phyloP scores from a whole-genome alignment of 1,140 invertebrate genomes.

The Helicoverpa armigera region DNA sequence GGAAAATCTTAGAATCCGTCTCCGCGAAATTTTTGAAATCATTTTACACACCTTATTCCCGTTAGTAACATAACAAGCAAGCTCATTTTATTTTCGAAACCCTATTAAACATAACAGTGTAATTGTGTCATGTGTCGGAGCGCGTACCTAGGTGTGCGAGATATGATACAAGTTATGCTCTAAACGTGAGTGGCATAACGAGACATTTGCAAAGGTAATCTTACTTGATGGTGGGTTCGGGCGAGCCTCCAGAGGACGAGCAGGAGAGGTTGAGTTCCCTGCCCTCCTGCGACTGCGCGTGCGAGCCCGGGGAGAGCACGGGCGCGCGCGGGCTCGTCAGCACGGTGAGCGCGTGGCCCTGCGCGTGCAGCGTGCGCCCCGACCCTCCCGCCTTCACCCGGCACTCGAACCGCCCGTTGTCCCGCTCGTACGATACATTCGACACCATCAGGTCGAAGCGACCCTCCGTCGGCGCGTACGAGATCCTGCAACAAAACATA shows the following conservation, averaged over 20 bases:
- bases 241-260: slow-evolving; percentile 94
- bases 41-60: no score
- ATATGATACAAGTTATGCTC: background rate
- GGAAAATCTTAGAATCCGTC: no score
- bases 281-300: slow-evolving; percentile 92
- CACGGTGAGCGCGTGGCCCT: slow-evolving; percentile 94
- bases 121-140: background rate
- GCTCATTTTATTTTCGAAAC: background rate
- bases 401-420: slow-evolving; percentile 97
- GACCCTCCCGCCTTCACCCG: slow-evolving; percentile 94
- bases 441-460: slow-evolving; percentile 95
- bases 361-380: slow-evolving; percentile 93
- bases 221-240: slow-evolving; percentile 94
- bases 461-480: slow-evolving; percentile 92
- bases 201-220: slow-evolving; percentile 56
- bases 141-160: background rate
- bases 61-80: background rate
- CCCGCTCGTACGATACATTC: slow-evolving; percentile 95
- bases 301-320: slow-evolving; percentile 90
- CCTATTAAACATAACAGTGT: background rate
- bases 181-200: background rate
- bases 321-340: slow-evolving; percentile 94
- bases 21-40: no score
- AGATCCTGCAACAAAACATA: slow-evolving; percentile 87
- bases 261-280: slow-evolving; percentile 92